Percentiles rank a stretch among this genome's conserved stretches.
phyloP scores from a whole-genome alignment of 2,113 vertebrate genomes.

The Trogon melanurus region DNA sequence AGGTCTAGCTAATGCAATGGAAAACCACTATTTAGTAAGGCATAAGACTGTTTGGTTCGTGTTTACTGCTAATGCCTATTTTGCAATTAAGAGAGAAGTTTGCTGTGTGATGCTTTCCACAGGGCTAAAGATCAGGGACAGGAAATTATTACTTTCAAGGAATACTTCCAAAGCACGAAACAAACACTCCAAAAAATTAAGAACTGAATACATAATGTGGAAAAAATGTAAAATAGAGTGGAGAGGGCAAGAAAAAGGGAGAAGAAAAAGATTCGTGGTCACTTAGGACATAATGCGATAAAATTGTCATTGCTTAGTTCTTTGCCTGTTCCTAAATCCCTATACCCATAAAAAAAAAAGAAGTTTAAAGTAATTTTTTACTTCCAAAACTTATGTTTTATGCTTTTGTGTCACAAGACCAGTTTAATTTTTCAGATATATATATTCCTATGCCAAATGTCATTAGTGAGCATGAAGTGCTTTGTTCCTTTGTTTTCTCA shows the following conservation, averaged over 20 bases:
- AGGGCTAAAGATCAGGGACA: neutral
- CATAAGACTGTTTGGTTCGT: neutral
- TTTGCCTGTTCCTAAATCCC: neutral
- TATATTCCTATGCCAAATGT: neutral
- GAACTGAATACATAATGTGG: neutral
- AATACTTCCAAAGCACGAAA: neutral
- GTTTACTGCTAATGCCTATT: neutral
- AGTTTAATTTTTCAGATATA: neutral
- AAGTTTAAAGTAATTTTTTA: neutral
- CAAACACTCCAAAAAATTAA: neutral
- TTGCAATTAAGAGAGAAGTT: neutral
- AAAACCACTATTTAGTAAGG: neutral
- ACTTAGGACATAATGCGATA: neutral
- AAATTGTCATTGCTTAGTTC: neutral
- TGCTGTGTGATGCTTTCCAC: neutral
- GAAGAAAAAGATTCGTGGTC: neutral
- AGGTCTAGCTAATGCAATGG: neutral
- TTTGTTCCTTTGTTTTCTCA: slow-evolving; percentile 8
- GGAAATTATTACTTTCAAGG: neutral
- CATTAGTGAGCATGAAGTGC: neutral
- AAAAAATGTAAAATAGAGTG: neutral
- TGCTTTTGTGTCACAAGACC: neutral
- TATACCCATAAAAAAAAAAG: neutral
- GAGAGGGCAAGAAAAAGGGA: neutral
- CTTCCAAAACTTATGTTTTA: neutral